Conservation (phyloP, 2,888 invertebrate species). For the Ichneumon xanthorius region DNA sequence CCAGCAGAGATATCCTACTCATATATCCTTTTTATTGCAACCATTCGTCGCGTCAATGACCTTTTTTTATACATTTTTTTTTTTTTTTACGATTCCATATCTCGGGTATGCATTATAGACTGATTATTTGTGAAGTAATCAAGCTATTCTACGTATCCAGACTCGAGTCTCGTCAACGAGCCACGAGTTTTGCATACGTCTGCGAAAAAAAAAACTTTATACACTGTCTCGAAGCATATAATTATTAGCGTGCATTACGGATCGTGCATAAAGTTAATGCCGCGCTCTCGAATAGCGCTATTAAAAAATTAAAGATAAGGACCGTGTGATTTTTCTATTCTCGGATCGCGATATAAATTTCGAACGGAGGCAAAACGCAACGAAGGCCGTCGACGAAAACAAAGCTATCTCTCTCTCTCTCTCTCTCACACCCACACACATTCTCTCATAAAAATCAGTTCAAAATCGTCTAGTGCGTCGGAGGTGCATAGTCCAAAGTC, state of each 20-base stretch:
- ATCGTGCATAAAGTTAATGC: background rate
- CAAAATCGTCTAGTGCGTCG: conserved; percentile 1
- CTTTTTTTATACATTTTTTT: conserved; percentile 8
- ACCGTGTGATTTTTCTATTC: conserved; percentile 32
- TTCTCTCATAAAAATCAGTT: background rate
- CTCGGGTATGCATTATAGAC: background rate
- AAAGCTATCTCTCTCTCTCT: conserved; percentile 3
- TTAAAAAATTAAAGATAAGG: conserved; percentile 26
- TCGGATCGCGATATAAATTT: conserved; percentile 15
- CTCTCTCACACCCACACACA: too few species aligned
- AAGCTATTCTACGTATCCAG: background rate
- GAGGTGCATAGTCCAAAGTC: conserved; percentile 44
- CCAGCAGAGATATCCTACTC: background rate
- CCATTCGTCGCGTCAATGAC: conserved; percentile 18
- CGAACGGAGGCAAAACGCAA: background rate
- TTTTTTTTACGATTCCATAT: background rate
- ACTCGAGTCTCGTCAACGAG: background rate
- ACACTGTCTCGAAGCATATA: background rate
- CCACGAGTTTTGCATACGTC: background rate
- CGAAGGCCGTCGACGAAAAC: conserved; percentile 31
- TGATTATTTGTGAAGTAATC: conserved; percentile 6
- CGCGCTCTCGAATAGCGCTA: conserved; percentile 2
- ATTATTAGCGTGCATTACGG: background rate
- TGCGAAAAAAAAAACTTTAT: background rate
- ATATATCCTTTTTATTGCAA: background rate